A percentile compares a stretch with the other conserved stretches of the same genome.
Evolutionary conservation across 1,140 invertebrate genomes (phyloP).

Genomic region (Aphis gossypii): DNA sequence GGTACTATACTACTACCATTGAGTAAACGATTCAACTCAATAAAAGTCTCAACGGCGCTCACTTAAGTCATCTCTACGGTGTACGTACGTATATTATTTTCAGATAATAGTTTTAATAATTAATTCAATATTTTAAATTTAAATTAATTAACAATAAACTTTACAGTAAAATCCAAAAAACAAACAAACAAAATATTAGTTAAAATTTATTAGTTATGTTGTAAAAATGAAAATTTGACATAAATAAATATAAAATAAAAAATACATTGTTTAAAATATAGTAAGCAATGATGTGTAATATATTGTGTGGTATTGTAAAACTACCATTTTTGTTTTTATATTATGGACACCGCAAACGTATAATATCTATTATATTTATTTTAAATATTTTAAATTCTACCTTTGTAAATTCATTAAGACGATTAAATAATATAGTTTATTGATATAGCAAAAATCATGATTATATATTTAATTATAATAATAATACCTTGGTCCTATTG

Average conservation of each 20-base stretch:
- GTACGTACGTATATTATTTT: not conserved
- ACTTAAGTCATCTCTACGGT: not conserved
- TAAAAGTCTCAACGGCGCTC: not conserved
- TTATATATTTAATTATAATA: too few relatives aligned
- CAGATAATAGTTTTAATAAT: not conserved
- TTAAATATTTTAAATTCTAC: not conserved
- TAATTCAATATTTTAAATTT: not conserved
- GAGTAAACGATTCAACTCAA: not conserved
- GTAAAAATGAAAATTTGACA: not conserved
- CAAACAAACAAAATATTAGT: too few relatives aligned
- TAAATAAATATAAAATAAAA: slow-evolving; percentile 2
- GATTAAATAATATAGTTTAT: not conserved
- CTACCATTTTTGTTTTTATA: not conserved
- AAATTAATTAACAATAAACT: not conserved
- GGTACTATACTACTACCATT: not conserved
- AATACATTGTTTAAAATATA: not conserved
- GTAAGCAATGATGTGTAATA: not conserved
- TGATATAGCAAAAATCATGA: not conserved
- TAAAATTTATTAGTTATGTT: too few relatives aligned
- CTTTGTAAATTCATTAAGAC: not conserved
- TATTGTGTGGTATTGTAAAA: not conserved
- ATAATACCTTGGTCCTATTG: not conserved
- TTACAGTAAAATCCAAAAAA: too few relatives aligned
- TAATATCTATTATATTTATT: not conserved
- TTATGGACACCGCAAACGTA: not conserved